These are phyloP conservation scores for Peribatodes rhomboidaria DNA, from an alignment of 2,888 invertebrate species.

Conservation along the genomic window DNA sequence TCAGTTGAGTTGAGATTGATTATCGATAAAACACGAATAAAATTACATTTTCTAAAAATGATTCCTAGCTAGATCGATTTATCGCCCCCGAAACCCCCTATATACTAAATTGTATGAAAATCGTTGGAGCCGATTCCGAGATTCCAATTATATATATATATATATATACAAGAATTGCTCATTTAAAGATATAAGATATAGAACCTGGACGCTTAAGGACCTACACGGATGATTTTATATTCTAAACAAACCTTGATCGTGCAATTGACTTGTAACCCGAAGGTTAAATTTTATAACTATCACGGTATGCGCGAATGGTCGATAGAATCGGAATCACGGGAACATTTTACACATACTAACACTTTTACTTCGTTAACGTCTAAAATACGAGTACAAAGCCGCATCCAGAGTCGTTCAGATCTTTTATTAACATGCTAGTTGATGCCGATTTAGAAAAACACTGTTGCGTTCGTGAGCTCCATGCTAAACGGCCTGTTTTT, in stretches of 20 bases:
- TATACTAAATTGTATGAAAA: no score
- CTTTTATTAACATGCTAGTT: conserved; percentile 33
- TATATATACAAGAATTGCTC: no score
- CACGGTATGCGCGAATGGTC: conserved; percentile 61
- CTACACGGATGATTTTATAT: background rate
- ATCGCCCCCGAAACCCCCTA: no score
- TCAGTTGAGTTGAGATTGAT: no score
- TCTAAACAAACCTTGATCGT: conserved; percentile 35
- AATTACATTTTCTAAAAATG: no score
- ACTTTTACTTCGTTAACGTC: conserved; percentile 11
- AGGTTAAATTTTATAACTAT: conserved; percentile 58
- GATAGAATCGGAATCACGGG: conserved; percentile 75
- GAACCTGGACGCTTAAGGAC: no score
- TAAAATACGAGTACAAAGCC: conserved; percentile 43
- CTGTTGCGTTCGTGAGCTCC: conserved; percentile 10
- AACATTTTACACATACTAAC: conserved; percentile 41
- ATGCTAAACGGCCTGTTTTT: conserved; percentile 22
- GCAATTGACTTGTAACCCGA: conserved; percentile 53
- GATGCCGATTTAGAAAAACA: conserved; percentile 26
- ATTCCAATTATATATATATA: no score
- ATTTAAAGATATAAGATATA: no score
- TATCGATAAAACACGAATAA: no score
- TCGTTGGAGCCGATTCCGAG: no score
- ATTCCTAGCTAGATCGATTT: no score
- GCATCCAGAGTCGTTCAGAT: conserved; percentile 43